phyloP scores from a whole-genome alignment of 2,888 invertebrate species.

The Aphodius granarius region DNA sequence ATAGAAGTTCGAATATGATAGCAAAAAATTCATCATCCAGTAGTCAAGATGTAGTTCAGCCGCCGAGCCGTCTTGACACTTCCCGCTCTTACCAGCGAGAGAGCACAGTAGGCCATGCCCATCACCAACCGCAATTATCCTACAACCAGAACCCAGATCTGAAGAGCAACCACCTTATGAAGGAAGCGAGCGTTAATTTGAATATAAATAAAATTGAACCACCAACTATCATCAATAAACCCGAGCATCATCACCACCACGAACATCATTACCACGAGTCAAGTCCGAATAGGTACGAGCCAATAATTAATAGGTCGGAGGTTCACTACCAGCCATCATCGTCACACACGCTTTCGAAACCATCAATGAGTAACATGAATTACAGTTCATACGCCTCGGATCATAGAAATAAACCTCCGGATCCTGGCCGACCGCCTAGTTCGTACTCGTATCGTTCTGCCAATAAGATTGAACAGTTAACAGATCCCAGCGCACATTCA shows the following conservation, averaged over 20 bases:
- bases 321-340: too few species aligned
- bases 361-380: too few species aligned
- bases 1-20: not conserved
- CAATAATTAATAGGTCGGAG: too few species aligned
- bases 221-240: not conserved
- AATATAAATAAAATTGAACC: too few species aligned
- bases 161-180: not conserved
- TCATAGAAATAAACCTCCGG: too few species aligned
- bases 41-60: not conserved
- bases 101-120: not conserved
- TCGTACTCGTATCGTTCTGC: too few species aligned
- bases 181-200: not conserved
- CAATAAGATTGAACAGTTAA: too few species aligned
- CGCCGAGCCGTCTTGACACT: not conserved
- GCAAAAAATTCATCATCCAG: not conserved
- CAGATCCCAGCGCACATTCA: too few species aligned
- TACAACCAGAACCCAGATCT: not conserved
- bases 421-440: too few species aligned
- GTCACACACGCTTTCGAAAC: too few species aligned
- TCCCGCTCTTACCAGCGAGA: not conserved
- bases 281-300: too few species aligned
- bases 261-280: not conserved
- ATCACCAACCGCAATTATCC: not conserved
- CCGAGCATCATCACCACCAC: not conserved
- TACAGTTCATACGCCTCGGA: too few species aligned